Conservation (phyloP, 2,797 vertebrate species). For the Vespertilio murinus region DNA sequence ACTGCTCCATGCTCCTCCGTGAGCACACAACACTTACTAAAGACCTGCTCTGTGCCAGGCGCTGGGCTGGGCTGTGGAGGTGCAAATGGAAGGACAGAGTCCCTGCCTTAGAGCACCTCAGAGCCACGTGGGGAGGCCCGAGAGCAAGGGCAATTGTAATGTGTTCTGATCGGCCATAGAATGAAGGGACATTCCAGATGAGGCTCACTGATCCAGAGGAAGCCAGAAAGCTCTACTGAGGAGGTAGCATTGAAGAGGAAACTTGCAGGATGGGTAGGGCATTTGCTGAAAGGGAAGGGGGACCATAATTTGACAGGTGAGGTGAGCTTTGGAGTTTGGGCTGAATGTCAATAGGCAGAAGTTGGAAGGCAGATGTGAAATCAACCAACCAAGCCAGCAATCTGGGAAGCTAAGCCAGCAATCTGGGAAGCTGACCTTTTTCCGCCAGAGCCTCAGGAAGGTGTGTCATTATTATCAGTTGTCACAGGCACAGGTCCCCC, state of each 20-base stretch:
- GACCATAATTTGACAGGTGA: background rate
- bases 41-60: background rate
- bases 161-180: background rate
- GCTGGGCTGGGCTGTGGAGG: background rate
- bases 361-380: background rate
- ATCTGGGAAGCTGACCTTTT: background rate
- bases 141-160: background rate
- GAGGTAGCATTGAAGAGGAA: background rate
- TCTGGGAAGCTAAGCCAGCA: background rate
- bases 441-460: background rate
- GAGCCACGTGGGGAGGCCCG: background rate
- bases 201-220: background rate
- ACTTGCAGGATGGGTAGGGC: background rate
- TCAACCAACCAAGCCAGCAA: background rate
- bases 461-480: accelerated
- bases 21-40: background rate
- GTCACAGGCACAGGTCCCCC: background rate
- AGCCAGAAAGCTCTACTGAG: background rate
- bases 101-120: background rate
- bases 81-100: background rate
- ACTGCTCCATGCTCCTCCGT: background rate
- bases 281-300: background rate
- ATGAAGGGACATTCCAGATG: background rate
- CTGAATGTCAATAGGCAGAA: background rate
- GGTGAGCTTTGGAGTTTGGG: background rate